Base-by-base conservation (phyloP, 2,113 vertebrate species). In the Acanthisitta chloris region DNA sequence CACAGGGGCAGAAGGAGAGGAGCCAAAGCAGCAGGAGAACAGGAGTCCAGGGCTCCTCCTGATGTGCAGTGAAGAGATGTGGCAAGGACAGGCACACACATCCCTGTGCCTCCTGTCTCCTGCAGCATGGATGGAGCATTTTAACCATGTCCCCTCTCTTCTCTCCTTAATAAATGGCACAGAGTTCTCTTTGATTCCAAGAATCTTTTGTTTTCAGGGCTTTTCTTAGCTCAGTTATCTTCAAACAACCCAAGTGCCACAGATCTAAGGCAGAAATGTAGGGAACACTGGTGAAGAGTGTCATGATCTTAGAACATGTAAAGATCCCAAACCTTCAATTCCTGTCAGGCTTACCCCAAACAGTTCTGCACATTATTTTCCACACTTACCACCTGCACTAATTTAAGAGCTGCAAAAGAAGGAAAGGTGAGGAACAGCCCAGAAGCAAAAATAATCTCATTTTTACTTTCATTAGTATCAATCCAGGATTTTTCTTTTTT, bases 21-120 rank as follows among this genome's bases (percentile, higher is more conserved):
- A 76, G 31, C 4, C 4, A 1, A 55, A 49, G 25, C 7, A 49
- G 33, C 2, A 0, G 48, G 18, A 83, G 18, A 4, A 31, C 0
- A 3, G 38, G 29, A 79, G 25, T 6, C 23, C 0, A 0, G 36
- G 25, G 7, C 28, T 65, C 14, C 51, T 70, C 33, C n/a, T 3
- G 1, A 9, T 1, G 5, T 17, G 28, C 34, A 19, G 12, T 12
- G 24, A 28, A 71, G 18, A 62, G 15, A 77, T 1, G 28, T 28
- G 38, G 67, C 1, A 0, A 88, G 16, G 19, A 28, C 43, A 69
- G 23, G 13, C 2, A n/a, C 14, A 17, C 28, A 20, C 3, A 11
- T 10, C 4, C 13, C n/a, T 25, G 23, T 21, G 17, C 34, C 10
- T 48, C 40, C 45, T 82, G 33, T 16, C 33, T 80, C 71, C 20